phyloP scores from a whole-genome alignment of 2,888 invertebrate species.

The Pasiphila rectangulata region DNA sequence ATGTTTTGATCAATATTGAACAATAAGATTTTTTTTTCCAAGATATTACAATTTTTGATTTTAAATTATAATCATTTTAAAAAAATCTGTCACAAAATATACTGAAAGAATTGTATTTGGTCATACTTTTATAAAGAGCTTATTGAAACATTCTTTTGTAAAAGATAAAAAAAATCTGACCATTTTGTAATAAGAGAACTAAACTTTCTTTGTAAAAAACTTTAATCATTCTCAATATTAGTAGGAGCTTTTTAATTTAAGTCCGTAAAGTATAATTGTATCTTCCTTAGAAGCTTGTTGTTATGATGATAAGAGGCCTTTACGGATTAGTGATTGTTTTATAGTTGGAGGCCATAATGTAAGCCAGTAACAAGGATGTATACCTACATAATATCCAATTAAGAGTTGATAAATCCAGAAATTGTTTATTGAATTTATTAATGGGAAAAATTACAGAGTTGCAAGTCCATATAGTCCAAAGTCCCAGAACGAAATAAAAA shows the following conservation, averaged over 20 bases:
- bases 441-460: no score
- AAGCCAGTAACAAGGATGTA: not conserved
- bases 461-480: no score
- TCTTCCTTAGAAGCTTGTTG: conserved; percentile 33
- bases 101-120: conserved; percentile 2
- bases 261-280: conserved; percentile 12
- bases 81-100: not conserved
- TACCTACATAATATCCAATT: no score
- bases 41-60: no score
- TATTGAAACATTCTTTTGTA: no score
- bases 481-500: no score
- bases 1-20: no score
- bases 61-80: no score
- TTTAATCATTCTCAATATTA: conserved; percentile 13
- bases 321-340: conserved; percentile 33
- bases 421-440: no score
- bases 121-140: no score
- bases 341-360: conserved; percentile 17
- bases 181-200: conserved; percentile 16
- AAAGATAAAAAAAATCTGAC: conserved; percentile 13
- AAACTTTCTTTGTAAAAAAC: conserved; percentile 7
- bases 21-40: no score
- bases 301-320: conserved; percentile 40
- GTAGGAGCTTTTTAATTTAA: conserved; percentile 16
- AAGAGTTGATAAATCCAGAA: no score